Evolutionary conservation across 2,113 vertebrate genomes (phyloP), one percentile per base, ranked within the genome.

Genomic region (Brachyhypopomus gauderio): DNA sequence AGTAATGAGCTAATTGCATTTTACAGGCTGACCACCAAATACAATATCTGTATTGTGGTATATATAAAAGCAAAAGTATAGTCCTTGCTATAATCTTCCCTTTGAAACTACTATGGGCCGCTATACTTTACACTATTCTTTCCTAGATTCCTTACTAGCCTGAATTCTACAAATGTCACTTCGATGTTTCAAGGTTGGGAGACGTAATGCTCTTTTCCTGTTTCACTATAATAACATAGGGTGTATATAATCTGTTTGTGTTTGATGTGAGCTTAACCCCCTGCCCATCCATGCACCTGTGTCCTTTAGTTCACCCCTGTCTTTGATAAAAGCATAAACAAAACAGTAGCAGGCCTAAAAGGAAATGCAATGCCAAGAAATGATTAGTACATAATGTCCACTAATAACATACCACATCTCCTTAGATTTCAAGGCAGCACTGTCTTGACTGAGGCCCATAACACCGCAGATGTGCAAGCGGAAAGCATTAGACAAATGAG

Each of bases 161-260:
- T 34, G 48, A 56, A 19, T 76, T 41, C 41, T 45, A 25, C 52
- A 67, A 5, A 60, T 55, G 63, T 77, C 14, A 70, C 22, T 77
- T 12, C 58, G 8, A 66, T 67, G 2, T 72, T 74, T 78, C 30
- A 14, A 52, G 1, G 9, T 71, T 63, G 30, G 27, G 23, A 55
- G 22, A 22, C n/a, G 11, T 34, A 25, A 41, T 82, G 23, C 48
- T 60, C 12, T 76, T 63, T 72, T 59, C 22, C 5, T 41, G 30
- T 56, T 48, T 22, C 36, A 64, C 30, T 69, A 6, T 78, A 41
- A 34, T 52, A 63, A 12, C 41, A 59, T 17, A 38, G 45, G 8
- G 41, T 75, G 48, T n/a, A 60, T 81, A 60, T 84, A 75, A 79
- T 81, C 62, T 12, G 36, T 83, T 86, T 84, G 5, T 70, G 19